These are phyloP conservation scores for Microchrysa polita DNA, from an alignment of 2,888 invertebrate species.

Conservation along the genomic window DNA sequence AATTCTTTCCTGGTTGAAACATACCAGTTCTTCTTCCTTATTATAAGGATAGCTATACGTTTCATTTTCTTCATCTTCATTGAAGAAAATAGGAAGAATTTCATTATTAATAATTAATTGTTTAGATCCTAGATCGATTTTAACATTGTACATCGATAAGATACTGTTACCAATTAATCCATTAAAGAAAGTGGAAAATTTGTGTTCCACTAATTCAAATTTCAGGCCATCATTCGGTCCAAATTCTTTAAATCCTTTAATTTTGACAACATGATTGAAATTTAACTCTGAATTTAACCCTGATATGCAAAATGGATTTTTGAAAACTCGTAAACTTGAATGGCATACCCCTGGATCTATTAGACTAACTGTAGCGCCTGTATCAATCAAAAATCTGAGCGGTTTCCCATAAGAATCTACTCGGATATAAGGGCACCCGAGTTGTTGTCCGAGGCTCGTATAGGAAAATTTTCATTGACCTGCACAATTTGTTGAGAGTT, in stretches of 20 bases:
- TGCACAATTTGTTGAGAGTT: not conserved
- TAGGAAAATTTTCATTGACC: constrained; percentile 23
- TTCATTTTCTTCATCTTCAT: constrained; percentile 11
- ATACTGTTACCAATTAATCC: too few relatives aligned
- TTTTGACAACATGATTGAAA: not conserved
- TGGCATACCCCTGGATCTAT: constrained; percentile 28
- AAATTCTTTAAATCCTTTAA: constrained; percentile 9
- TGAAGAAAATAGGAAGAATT: too few relatives aligned
- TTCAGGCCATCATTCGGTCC: not conserved
- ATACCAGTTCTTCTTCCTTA: not conserved
- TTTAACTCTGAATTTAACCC: not conserved
- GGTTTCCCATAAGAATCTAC: constrained; percentile 4
- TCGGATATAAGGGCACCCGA: constrained; percentile 10
- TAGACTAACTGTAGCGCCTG: constrained; percentile 18
- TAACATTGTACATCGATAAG: too few relatives aligned
- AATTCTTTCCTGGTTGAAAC: not conserved
- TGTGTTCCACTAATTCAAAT: not conserved
- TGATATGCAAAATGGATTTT: not conserved
- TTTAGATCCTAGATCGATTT: too few relatives aligned
- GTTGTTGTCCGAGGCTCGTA: constrained; percentile 22
- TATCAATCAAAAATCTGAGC: constrained; percentile 31
- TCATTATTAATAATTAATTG: too few relatives aligned
- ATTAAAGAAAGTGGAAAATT: too few relatives aligned
- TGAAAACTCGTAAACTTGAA: constrained; percentile 4
- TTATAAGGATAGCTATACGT: not conserved